Conservation (phyloP, 2,797 vertebrate genomes). For the Gallinago stenura region DNA sequence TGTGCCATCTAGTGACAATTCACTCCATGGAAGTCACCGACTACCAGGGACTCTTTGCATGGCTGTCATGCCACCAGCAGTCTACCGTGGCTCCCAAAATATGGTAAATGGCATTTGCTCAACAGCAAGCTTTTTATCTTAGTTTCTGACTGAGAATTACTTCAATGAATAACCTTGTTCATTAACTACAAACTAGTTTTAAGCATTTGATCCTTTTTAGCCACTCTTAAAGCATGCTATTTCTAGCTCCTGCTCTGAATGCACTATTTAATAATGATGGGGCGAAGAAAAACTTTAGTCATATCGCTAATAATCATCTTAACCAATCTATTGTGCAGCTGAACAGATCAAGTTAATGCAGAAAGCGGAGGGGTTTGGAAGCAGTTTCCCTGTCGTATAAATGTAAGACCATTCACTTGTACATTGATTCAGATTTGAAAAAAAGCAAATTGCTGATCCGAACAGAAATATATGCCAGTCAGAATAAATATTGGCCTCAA, state of each 20-base stretch:
- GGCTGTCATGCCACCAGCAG: neutral
- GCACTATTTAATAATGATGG: neutral
- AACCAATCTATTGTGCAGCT: neutral
- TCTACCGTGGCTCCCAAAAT: neutral
- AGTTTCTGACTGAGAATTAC: neutral
- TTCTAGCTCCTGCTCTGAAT: neutral
- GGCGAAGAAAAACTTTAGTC: neutral
- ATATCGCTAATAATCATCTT: neutral
- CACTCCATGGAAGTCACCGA: neutral
- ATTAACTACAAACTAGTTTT: neutral
- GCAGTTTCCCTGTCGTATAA: neutral
- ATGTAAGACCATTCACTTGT: neutral
- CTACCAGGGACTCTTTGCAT: neutral
- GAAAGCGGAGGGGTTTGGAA: neutral
- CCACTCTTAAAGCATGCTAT: neutral
- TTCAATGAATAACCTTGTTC: neutral
- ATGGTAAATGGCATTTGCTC: neutral
- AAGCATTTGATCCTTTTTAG: neutral
- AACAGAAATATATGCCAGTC: slow-evolving; percentile 22
- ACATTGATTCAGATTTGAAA: neutral
- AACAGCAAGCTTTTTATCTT: neutral
- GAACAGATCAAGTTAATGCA: neutral
- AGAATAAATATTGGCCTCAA: neutral
- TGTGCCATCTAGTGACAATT: neutral
- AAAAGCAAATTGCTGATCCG: neutral